phyloP scores from a whole-genome alignment of 2,888 invertebrate species.

The Homarus gammarus region DNA sequence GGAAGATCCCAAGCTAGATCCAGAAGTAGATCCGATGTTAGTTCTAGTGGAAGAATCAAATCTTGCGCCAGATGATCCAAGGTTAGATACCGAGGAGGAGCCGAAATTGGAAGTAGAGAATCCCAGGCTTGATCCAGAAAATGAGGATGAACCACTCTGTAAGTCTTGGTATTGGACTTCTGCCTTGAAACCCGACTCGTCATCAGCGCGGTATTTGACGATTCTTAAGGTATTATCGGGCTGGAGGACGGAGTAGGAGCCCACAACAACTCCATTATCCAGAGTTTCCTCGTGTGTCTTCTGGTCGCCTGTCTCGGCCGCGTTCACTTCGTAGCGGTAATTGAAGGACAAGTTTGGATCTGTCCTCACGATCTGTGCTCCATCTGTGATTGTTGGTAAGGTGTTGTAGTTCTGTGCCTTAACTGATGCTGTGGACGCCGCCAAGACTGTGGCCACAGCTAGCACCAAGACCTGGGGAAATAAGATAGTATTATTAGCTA shows the following conservation, averaged over 20 bases:
- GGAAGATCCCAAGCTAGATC: background rate
- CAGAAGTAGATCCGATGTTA: background rate
- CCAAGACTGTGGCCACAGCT: constrained; percentile 6
- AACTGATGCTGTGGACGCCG: no score
- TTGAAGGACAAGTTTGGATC: constrained; percentile 45
- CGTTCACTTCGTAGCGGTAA: constrained; percentile 54
- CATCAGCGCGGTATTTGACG: constrained; percentile 60
- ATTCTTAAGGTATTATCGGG: constrained; percentile 53
- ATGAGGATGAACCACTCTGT: background rate
- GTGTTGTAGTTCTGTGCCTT: background rate
- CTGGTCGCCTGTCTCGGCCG: constrained; percentile 53
- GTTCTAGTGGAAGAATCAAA: background rate
- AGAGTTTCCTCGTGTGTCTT: constrained; percentile 56
- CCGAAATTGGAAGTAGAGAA: no score
- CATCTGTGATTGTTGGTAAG: background rate
- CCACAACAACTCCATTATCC: constrained; percentile 57
- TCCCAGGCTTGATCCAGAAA: no score
- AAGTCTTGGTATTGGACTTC: constrained; percentile 37
- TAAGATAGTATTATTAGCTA: background rate
- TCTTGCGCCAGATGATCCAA: background rate
- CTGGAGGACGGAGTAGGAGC: constrained; percentile 59
- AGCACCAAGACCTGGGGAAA: constrained; percentile 26
- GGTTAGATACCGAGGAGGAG: no score
- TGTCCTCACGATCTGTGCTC: background rate
- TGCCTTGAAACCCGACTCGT: constrained; percentile 59